Base-by-base conservation (phyloP, 1,140 invertebrate species). In the Ptiloglossa arizonensis region DNA sequence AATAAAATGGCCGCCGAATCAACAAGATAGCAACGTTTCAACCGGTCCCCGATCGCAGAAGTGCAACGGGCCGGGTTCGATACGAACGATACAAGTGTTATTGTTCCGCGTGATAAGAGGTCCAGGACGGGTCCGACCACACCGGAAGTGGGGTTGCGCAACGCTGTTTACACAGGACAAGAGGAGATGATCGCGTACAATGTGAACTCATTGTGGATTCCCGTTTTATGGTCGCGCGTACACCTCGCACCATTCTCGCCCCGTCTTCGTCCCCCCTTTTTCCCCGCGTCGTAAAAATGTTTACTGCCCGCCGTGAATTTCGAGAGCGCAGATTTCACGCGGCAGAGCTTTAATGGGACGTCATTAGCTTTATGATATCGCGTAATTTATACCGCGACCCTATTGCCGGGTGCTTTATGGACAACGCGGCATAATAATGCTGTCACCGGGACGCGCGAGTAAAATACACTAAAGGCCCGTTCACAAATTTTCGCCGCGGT, bases 331-430 rank as follows among this genome's bases (percentile, higher is more conserved):
- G 78, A 79, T 80, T 74, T 79, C 83, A 71, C 79, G 63, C 80
- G 71, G 68, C 52, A 63, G 66, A 57, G 32, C 75, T 74, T 84
- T 88, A 87, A 89, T 86, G 81, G 81, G 80, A 86, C 83, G 63
- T 89, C 87, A 89, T 90, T 87, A 87, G 81, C 70, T 87, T 85
- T 79, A 86, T 84, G 82, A 89, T 83, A 29, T 75, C 82, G 75
- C 74, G 66, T 87, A 83, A 88, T 87, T 88, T 86, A 88, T 80
- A 81, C 46, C 74, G 79, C 64, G 66, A 60, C 24, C 67, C 78
- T 50, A 80, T 83, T 86, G 80, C 86, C 79, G 44, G 24, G 59
- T 15, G 59, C 64, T 73, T 82, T 82, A 72, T 60, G 56, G 66
- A 82, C 60, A 85, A 77, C 44, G 32, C 32, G 24, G 29, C 63